Base-by-base conservation (phyloP, 2,888 invertebrate genomes). In the Calameuta filiformis region DNA sequence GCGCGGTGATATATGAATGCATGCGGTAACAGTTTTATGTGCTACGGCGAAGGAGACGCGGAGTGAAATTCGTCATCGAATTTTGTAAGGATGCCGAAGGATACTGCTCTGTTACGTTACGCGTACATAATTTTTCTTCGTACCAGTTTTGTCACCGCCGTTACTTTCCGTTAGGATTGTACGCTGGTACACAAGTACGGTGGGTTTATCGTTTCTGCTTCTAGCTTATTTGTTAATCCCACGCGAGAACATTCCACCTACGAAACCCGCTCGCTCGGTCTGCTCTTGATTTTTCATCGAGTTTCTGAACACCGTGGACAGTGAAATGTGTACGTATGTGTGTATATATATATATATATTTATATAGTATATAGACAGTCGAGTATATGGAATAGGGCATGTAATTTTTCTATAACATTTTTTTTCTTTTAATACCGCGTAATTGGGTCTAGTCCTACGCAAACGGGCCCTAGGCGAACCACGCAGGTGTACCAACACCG, bases 141-240 rank as follows among this genome's bases (percentile, higher is more conserved):
- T 56, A 56, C 56, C 23, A 23, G 9, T 56, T 56, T 23, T 56
- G 56, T 56, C 56, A 23, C 23, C 56, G 56, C 23, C 2, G 23
- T 56, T 56, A 56, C 56, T 56, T 56, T 56, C 56, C 56, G 56
- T 56, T 56, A 56, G 56, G 56, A 56, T 56, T 56, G 56, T 56
- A 56, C 56, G 56, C 56, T 56, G 56, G 23, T 56, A 56, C 56
- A 23, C 9, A 23, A 56, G 56, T 56, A 56, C 56, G 23, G 56
- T 56, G 56, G 56, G 56, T 78, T 82, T 81, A 81, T 84, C 84
- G 74, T 73, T 81, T 76, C 69, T 73, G 79, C 73, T 75, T 77
- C 78, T 75, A 77, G 79, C 78, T 78, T 80, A 81, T 84, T 84
- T 82, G 76, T 81, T 81, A 82, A 81, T 82, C 78, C 82, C 77